Evolutionary conservation across 2,888 invertebrate species (phyloP), one percentile per base, ranked within the genome.

Genomic region (Orchesella flavescens): DNA sequence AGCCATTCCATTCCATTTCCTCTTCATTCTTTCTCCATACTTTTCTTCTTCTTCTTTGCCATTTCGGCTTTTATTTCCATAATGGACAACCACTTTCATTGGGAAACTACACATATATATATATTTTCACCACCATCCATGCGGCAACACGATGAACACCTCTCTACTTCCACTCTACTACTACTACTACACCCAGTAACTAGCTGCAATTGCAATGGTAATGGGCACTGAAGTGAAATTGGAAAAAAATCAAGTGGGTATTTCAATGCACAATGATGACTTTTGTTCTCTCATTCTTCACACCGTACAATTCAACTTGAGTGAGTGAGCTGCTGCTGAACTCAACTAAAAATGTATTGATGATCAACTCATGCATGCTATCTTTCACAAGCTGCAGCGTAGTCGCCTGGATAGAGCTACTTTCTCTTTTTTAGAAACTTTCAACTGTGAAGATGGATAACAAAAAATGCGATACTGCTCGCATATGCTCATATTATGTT

Each of bases 191-290:
- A 57, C 44, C 21, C 34, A 57, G 24, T 76, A 76, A 59, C 76
- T 76, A 76, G 59, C 65, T 65, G 21, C 59, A 53, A 53, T 63
- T 63, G 63, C n/a, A 59, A 17, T 69, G 68, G 53, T 24, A 77
- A 77, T 69, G 77, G 69, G 61, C 77, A 66, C 13, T 77, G 21
- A 77, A 69, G 59, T 68, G 69, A 77, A 69, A 77, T 76, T 76
- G 75, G 66, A 19, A 75, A 73, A 74, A 76, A 66, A 55, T 76
- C 75, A 76, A 76, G 75, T 43, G 55, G 66, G 43, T 55, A 76
- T 66, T 76, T 55, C 55, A 46, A 76, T 76, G 65, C 75, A 76
- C 59, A 44, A 15, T 17, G 17, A 46, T 44, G 66, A 44, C 66
- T 66, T 61, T 13, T 49, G n/a, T 49, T 49, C 49, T 49, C 49